phyloP scores from a whole-genome alignment of 2,797 vertebrate species.

The Aldrovandia affinis region DNA sequence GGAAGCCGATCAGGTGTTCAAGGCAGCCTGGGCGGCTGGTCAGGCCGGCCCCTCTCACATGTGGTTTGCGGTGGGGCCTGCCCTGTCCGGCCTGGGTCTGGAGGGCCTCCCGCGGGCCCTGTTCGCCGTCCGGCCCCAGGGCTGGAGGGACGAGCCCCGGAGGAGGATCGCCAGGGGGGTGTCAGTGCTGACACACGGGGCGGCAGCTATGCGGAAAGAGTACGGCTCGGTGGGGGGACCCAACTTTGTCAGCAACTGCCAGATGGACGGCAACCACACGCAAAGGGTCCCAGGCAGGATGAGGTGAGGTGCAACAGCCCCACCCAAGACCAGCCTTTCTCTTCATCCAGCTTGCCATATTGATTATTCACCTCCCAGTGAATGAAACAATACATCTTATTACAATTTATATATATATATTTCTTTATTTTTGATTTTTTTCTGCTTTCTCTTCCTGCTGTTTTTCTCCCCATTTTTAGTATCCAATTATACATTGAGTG shows the following conservation, averaged over 20 bases:
- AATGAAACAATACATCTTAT: slow-evolving; percentile 1
- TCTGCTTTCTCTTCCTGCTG: too few species aligned
- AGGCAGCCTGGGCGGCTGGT: slow-evolving; percentile 84
- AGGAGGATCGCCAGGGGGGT: slow-evolving; percentile 86
- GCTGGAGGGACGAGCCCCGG: slow-evolving; percentile 89
- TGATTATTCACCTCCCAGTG: slow-evolving; percentile 6
- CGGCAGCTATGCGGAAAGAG: slow-evolving; percentile 86
- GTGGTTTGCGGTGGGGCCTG: slow-evolving; percentile 92
- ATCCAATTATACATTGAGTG: too few species aligned
- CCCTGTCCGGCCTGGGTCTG: slow-evolving; percentile 80
- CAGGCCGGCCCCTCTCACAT: slow-evolving; percentile 89
- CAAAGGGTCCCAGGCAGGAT: slow-evolving; percentile 77
- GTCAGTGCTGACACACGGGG: slow-evolving; percentile 89
- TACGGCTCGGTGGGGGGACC: slow-evolving; percentile 84
- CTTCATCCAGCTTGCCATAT: background rate
- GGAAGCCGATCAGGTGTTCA: slow-evolving; percentile 88
- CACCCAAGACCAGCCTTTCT: background rate
- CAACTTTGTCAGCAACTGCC: slow-evolving; percentile 89
- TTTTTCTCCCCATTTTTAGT: too few species aligned
- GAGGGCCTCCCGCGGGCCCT: slow-evolving; percentile 83
- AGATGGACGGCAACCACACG: slow-evolving; percentile 85
- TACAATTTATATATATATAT: too few species aligned
- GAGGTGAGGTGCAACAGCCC: slow-evolving; percentile 61
- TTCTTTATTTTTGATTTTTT: too few species aligned
- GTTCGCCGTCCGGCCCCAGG: slow-evolving; percentile 89